Evolutionary conservation across 2,888 invertebrate genomes (phyloP), one percentile per base, ranked within the genome.

Genomic region (Gortyna flavago): DNA sequence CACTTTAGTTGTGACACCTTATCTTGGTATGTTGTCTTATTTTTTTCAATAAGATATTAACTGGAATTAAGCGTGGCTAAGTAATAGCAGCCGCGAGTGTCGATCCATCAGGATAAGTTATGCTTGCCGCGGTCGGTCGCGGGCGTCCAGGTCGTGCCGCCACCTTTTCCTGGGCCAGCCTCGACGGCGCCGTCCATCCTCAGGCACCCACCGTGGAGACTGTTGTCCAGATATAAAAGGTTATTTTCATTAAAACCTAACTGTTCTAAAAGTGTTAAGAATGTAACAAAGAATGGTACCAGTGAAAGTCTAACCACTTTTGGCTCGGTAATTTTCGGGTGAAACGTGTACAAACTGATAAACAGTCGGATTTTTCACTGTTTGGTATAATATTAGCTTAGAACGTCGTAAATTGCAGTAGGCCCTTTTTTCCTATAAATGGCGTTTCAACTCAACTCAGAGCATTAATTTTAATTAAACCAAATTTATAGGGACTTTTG

Each of bases 281-380:
- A 85, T 80, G 59, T 69, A 35, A 62, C 51, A 72, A 72, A 41
- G 66, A 72, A 65, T 32, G 2, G 18, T 35, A 13, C n/a, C 54
- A 62, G 81, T 57, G 85, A 81, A 81, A 81, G 81, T 80, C 16
- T 69, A 25, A 84, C 73, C 44, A 69, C 38, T 61, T 16, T 85
- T 81, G 69, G 75, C 75, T 73, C 61, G 66, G 65, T 62, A 59
- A 85, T 70, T 85, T 85, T 73, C 38, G 29, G 29, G 65, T 41
- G 13, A 61, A 57, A 70, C 81, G 75, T 81, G 81, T 38, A 8
- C 41, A 29, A 65, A 81, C 75, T 81, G 6, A 35, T n/a, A 29
- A 81, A 48, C 25, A 21, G n/a, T 7, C 3, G 9, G 16, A 32
- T 41, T 71, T 61, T 78, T 66, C 57, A 57, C 29, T 18, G 62